These are phyloP conservation scores for Drosophila neoperkinsi DNA, from an alignment of 2,888 invertebrate genomes.

Conservation along the genomic window DNA sequence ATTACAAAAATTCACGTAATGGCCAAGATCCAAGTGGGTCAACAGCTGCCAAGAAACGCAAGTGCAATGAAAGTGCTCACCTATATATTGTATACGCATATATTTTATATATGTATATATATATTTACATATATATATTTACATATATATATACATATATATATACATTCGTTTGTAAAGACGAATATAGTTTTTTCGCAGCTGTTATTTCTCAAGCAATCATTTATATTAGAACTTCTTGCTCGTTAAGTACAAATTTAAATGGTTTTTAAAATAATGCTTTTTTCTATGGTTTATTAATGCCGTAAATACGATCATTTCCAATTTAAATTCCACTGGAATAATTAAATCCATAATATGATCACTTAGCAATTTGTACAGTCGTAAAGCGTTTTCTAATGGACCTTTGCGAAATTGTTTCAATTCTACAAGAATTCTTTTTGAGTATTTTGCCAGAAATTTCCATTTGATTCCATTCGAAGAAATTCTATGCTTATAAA, in stretches of 20 bases:
- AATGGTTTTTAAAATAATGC: not conserved
- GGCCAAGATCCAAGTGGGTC: constrained; percentile 82
- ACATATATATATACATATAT: constrained; percentile 2
- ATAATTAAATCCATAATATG: constrained; percentile 8
- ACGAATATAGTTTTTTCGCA: not conserved
- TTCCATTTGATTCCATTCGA: constrained; percentile 48
- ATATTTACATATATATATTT: not conserved
- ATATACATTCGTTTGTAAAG: too few relatives aligned
- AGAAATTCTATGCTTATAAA: constrained; percentile 22
- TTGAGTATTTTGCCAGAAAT: constrained; percentile 51
- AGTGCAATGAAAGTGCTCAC: constrained; percentile 39
- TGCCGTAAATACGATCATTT: not conserved
- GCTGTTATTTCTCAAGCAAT: not conserved
- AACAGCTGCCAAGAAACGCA: constrained; percentile 55
- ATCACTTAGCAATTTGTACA: constrained; percentile 11
- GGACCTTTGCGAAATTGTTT: constrained; percentile 6
- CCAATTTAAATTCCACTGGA: not conserved
- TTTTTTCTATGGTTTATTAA: not conserved
- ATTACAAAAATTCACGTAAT: constrained; percentile 80
- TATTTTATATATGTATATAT: not conserved
- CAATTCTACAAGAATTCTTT: not conserved
- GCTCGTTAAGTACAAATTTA: not conserved
- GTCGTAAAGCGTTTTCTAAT: constrained; percentile 28
- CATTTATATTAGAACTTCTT: not conserved
- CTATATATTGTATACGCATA: not conserved